phyloP scores from a whole-genome alignment of 2,113 vertebrate genomes.

The Oncorhynchus gorbuscha region DNA sequence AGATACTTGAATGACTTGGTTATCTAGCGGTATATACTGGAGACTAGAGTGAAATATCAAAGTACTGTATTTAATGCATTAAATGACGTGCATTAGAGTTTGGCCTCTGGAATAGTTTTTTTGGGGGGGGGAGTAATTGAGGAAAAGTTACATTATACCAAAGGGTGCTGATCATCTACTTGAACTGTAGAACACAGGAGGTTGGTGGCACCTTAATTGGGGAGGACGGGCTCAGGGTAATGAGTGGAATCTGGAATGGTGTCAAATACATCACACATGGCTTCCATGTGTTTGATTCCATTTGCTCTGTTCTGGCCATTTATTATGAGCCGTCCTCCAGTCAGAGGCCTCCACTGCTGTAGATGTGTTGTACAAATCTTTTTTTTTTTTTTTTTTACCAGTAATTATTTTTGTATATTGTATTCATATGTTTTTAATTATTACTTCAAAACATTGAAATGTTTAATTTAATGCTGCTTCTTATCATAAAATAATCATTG shows the following conservation, averaged over 20 bases:
- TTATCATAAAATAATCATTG: constrained; percentile 62
- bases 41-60: constrained; percentile 35
- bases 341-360: background rate
- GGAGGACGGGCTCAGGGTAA: no score
- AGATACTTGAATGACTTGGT: constrained; percentile 61
- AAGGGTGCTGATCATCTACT: constrained; percentile 34
- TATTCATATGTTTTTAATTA: constrained; percentile 36
- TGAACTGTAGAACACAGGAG: constrained; percentile 2
- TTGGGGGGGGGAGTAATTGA: constrained; percentile 17
- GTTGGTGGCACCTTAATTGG: no score
- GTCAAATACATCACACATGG: no score
- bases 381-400: constrained; percentile 75
- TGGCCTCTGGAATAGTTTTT: constrained; percentile 2
- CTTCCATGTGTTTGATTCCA: no score
- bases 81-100: background rate
- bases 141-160: constrained; percentile 39
- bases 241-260: no score
- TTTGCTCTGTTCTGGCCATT: no score
- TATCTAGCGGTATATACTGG: constrained; percentile 20
- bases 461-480: constrained; percentile 77
- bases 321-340: no score
- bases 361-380: constrained; percentile 52
- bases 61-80: constrained; percentile 63
- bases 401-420: constrained; percentile 66
- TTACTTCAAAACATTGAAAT: constrained; percentile 77